Base-by-base conservation (phyloP, 2,797 vertebrate species). In the Microtus californicus region DNA sequence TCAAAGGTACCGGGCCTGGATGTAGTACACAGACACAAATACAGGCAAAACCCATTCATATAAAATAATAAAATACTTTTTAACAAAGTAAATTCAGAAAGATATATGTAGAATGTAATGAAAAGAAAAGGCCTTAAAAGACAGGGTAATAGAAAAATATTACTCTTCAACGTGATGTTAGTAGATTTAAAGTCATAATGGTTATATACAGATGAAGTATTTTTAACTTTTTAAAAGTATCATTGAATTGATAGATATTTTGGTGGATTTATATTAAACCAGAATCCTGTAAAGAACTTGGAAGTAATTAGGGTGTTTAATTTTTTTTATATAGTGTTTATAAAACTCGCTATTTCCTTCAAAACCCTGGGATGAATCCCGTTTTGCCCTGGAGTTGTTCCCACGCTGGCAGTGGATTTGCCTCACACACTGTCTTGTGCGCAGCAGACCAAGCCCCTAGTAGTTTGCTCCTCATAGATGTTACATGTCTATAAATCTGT, bases 291-390 rank as follows among this genome's bases (percentile, higher is more conserved):
- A 95, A 97, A 89, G 95, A 96, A 95, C 71, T 97, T 97, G 94
- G 94, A 97, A 97, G 90, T 96, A 87, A 96, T 96, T 96, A 59
- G 95, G 90, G 87, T 96, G 92, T 97, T 97, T 97, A 96, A 94
- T n/a, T 95, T 96, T 97, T 96, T 97, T 95, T 96, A 93, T 96
- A 78, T 95, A 95, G 97, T 97, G 93, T 97, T 97, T 96, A 96
- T 97, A 59, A 59, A 59, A 59, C 93, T 93, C 90, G 71, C 82
- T 96, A 92, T 89, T 97, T 98, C 76, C 95, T 96, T 96, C 93
- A 94, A 74, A 93, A 95, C 86, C 92, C 96, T 97, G 94, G 96
- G 93, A 81, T 89, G 54, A 73, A 89, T 96, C 93, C 97, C 96
- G 91, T 96, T 96, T 96, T 97, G 90, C 90, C 91, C 95, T 95